phyloP scores from a whole-genome alignment of 2,888 invertebrate genomes.

The Agonopterix arenella region DNA sequence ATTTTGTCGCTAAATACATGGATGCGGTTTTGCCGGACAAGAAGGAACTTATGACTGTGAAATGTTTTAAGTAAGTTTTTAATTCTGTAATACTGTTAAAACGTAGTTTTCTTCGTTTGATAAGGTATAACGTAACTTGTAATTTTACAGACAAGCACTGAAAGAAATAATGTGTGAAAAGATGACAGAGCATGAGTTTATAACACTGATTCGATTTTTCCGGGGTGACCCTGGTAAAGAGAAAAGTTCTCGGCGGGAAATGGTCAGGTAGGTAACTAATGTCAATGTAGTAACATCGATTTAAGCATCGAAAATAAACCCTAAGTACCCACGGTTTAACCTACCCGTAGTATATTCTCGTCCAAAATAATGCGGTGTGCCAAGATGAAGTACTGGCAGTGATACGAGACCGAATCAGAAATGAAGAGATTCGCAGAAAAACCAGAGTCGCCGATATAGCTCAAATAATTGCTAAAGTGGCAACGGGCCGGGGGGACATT shows the following conservation, averaged over 20 bases:
- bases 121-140: background rate
- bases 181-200: constrained; percentile 88
- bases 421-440: no score
- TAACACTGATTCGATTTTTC: constrained; percentile 85
- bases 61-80: constrained; percentile 59
- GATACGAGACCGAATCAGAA: no score
- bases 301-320: background rate
- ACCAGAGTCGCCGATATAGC: no score
- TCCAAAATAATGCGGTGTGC: constrained; percentile 23
- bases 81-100: background rate
- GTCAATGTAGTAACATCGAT: background rate
- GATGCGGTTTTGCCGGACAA: constrained; percentile 49
- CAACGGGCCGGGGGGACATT: no score
- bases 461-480: no score
- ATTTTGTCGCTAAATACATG: constrained; percentile 85
- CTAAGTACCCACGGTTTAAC: background rate
- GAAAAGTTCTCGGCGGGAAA: constrained; percentile 54
- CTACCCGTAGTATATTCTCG: background rate
- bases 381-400: no score
- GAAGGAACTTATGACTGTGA: constrained; percentile 59
- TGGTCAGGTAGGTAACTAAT: constrained; percentile 44
- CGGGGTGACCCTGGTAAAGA: constrained; percentile 76
- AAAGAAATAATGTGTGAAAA: constrained; percentile 80
- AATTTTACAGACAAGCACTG: constrained; percentile 76
- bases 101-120: background rate